Percentiles rank a stretch among this genome's conserved stretches.
Conservation (phyloP, 30 jellyfish, hydroid and myxozoan species). For the Clytia hemisphaerica region DNA sequence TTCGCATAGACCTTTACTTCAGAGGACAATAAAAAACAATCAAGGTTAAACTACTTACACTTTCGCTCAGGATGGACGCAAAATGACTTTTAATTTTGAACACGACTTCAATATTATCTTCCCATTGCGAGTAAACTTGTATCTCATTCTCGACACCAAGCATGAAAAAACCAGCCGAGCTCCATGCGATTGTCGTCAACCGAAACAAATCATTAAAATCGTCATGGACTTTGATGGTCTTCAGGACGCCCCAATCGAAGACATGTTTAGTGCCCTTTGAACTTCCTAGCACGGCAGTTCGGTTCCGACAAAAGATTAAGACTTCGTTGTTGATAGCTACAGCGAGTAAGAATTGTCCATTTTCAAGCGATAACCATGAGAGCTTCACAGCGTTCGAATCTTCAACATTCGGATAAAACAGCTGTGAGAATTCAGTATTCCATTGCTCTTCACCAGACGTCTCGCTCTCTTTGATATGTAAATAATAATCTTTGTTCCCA, state of each 20-base stretch:
- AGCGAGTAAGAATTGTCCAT: constrained; percentile 72
- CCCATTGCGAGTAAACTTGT: constrained; percentile 97
- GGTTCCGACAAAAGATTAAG: constrained; percentile 18
- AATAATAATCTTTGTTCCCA: not conserved
- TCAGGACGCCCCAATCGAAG: constrained; percentile 60
- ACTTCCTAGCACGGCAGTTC: constrained; percentile 26
- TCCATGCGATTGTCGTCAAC: constrained; percentile 86
- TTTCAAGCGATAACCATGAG: constrained; percentile 92
- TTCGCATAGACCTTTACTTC: too few species aligned
- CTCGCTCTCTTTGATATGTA: constrained; percentile 50
- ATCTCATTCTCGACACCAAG: constrained; percentile 94
- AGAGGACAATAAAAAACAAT: too few species aligned
- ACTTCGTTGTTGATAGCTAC: constrained; percentile 61
- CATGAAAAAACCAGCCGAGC: constrained; percentile 85
- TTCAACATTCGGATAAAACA: constrained; percentile 28
- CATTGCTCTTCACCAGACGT: constrained; percentile 85
- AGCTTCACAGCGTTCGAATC: constrained; percentile 36
- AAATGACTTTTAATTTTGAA: not conserved
- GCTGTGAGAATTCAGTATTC: constrained; percentile 53
- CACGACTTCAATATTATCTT: constrained; percentile 29
- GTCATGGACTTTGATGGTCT: constrained; percentile 30
- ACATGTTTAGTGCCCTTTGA: constrained; percentile 42
- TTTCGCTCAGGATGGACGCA: not conserved
- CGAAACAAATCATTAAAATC: constrained; percentile 24
- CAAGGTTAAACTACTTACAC: constrained; percentile 11